A percentile compares a stretch with the other conserved stretches of the same genome.
Conservation (phyloP, 2,113 vertebrate genomes). For the Lepus europaeus region DNA sequence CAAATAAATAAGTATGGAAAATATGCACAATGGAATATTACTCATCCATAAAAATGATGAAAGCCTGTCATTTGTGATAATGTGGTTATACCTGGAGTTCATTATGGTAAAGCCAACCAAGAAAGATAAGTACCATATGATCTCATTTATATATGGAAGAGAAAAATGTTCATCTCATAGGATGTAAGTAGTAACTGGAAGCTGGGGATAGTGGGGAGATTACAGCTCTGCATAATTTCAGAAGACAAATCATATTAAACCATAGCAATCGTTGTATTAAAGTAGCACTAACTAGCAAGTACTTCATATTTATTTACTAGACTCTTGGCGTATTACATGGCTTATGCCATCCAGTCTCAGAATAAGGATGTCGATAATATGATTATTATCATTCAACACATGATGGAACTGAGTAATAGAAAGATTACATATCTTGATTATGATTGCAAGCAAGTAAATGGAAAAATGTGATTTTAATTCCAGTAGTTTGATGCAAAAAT, state of each 20-base stretch:
- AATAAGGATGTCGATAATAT: not conserved
- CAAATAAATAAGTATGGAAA: too few species aligned
- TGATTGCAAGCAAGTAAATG: not conserved
- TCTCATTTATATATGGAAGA: too few species aligned
- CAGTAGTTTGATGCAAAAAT: not conserved
- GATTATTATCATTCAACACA: not conserved
- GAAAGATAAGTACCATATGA: not conserved
- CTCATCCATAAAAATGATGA: not conserved
- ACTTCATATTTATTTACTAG: not conserved
- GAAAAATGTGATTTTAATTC: conserved; percentile 2
- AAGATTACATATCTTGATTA: not conserved
- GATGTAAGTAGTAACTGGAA: not conserved
- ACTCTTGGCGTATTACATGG: not conserved
- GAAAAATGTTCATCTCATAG: too few species aligned
- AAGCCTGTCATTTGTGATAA: not conserved
- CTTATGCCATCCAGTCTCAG: not conserved
- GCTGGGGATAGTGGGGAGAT: too few species aligned
- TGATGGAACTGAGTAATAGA: not conserved
- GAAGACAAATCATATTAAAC: not conserved
- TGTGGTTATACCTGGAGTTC: too few species aligned
- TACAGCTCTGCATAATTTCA: not conserved
- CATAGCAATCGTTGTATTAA: not conserved
- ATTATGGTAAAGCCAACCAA: not conserved
- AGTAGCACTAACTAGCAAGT: not conserved
- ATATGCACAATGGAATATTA: not conserved